Evolutionary conservation across 1,140 invertebrate species (phyloP), one percentile per base, ranked within the genome.

Genomic region (Thaumetopoea pityocampa): DNA sequence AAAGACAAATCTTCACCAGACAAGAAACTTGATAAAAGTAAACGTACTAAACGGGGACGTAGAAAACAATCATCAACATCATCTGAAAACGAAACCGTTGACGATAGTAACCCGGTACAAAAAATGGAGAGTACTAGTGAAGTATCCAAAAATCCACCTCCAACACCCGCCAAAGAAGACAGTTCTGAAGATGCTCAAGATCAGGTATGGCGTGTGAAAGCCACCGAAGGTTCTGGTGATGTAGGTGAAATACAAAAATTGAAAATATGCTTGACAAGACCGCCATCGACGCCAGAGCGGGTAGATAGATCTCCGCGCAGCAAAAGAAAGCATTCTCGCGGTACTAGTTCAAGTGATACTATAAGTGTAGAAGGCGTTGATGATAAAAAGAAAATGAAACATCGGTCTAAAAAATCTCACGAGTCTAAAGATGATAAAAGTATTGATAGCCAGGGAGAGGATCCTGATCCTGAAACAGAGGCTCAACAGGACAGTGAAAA

Each of bases 201-300:
- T 29, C 74, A 77, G 37, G 74, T 84, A 14, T 84, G 79, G 79
- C 77, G 69, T 27, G 79, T 83, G 4, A 83, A 83, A 67, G 35
- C 79, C 12, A 40, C 73, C 22, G 68, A 77, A 33, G 62, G 35
- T 5, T 59, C 67, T 11, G 67, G 68, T 22, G 72, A 79, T 43
- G 50, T 48, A 15, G 76, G 76, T 15, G 79, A 81, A 38, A 83
- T 83, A 34, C 63, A 83, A 46, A 84, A 84, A 47, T 49, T 84
- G 15, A 84, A 84, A 51, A 73, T 84, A 38, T 84, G 79, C 45
- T 49, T 84, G 15, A 72, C 73, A 8, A 61, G 79, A 2, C 77
- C 77, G 6, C 65, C 79, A 1, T 79, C 77, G 7, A 84, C 79
- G n/a, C 79, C 79, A 2, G 79, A 84, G 44, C 48, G 70, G 34